phyloP scores from a whole-genome alignment of 2,113 vertebrate species.

The Phainopepla nitens region DNA sequence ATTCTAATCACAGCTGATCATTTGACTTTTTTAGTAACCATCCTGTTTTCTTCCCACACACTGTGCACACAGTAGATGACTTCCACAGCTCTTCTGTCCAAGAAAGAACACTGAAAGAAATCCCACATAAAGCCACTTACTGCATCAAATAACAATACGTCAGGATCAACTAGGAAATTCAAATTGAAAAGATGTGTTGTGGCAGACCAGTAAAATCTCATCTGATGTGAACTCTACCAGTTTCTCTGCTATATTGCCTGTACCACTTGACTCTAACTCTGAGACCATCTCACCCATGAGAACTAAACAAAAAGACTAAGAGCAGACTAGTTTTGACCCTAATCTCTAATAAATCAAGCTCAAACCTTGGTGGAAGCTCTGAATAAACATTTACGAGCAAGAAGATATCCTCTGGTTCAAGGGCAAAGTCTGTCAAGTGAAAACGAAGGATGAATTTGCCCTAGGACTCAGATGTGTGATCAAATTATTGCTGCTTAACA shows the following conservation, averaged over 20 bases:
- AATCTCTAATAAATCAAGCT: neutral
- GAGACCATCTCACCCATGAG: neutral
- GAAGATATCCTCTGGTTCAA: neutral
- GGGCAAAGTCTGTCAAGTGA: neutral
- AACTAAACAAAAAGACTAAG: neutral
- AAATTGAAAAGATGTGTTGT: neutral
- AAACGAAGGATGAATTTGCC: neutral
- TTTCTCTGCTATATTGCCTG: neutral
- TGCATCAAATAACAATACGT: neutral
- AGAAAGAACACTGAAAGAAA: neutral
- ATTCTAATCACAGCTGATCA: neutral
- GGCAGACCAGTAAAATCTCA: neutral
- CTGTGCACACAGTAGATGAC: neutral
- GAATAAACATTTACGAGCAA: neutral
- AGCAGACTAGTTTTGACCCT: neutral
- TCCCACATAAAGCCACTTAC: neutral
- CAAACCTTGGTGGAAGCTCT: neutral
- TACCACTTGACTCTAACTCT: accelerated
- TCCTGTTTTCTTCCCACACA: neutral
- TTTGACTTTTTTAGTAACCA: neutral
- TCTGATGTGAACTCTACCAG: neutral
- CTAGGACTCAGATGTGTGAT: neutral
- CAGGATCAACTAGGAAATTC: neutral
- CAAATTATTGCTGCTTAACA: constrained; percentile 39
- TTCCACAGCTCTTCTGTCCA: neutral